Evolutionary conservation across 2,888 invertebrate genomes (phyloP), one percentile per base, ranked within the genome.

Genomic region (Erpobdella octoculata): DNA sequence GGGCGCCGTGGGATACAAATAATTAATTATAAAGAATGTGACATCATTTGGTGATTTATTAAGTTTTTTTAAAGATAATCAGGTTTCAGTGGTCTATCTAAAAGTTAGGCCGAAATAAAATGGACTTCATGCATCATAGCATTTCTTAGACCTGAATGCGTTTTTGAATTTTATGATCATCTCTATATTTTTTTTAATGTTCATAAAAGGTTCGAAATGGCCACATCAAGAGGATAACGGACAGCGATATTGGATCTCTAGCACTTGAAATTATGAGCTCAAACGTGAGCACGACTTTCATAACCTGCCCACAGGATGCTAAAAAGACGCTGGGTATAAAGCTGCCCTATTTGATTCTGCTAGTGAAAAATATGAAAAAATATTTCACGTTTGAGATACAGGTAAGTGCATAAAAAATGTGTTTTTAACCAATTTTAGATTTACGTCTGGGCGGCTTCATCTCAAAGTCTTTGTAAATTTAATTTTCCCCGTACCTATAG

Each of bases 351-450:
- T 86, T 96, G 79, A 92, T 94, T 73, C 90, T 95, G 89, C 91
- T 95, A 72, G 90, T 95, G 72, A 95, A 95, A 85, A 94, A 94
- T 85, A 86, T 93, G 78, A 93, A 93, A 83, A 91, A 92, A 81
- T 92, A 92, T 84, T 94, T 93, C 81, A 91, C 92, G 53, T 92
- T 95, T 84, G 94, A 94, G 88, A 91, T 96, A 73, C 93, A 93
- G 88, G 93, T 93, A 83, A 83, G 86, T n/a, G n/a, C n/a, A n/a
- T n/a, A n/a, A n/a, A n/a, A n/a, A n/a, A n/a, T n/a, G n/a, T n/a
- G n/a, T n/a, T n/a, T n/a, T n/a, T n/a, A n/a, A n/a, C n/a, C n/a
- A n/a, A n/a, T n/a, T n/a, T n/a, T n/a, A n/a, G n/a, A n/a, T n/a
- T n/a, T n/a, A n/a, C n/a, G n/a, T n/a, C n/a, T n/a, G n/a, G n/a